phyloP scores from a whole-genome alignment of 2,113 vertebrate species.

The Hippopotamus amphibius region DNA sequence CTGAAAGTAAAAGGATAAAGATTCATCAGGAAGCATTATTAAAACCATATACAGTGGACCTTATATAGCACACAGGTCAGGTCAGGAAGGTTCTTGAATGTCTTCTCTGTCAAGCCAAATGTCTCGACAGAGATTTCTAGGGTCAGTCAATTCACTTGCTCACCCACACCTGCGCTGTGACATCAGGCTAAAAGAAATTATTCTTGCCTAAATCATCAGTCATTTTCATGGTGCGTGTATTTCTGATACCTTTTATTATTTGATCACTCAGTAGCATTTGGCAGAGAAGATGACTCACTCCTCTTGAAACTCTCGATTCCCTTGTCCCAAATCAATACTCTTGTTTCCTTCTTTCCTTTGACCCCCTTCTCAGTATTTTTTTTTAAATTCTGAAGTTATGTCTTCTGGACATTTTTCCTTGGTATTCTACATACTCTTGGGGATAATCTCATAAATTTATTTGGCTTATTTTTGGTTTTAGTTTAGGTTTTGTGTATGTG shows the following conservation, averaged over 20 bases:
- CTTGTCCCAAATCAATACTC: background rate
- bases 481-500: background rate
- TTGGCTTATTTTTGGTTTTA: background rate
- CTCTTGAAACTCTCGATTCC: background rate
- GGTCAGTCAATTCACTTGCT: background rate
- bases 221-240: background rate
- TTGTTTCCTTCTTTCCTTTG: background rate
- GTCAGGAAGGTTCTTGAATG: background rate
- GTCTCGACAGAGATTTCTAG: background rate
- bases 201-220: background rate
- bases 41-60: too few relatives aligned
- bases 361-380: background rate
- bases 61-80: background rate
- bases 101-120: rapidly evolving
- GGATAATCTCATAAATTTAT: background rate
- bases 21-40: background rate
- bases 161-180: background rate
- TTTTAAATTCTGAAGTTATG: background rate
- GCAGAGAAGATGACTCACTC: background rate
- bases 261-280: background rate
- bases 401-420: background rate
- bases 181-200: background rate
- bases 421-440: background rate
- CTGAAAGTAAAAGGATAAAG: background rate
- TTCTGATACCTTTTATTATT: background rate